Base-by-base conservation (phyloP, 2,888 invertebrate genomes). In the Bellardia bayeri region DNA sequence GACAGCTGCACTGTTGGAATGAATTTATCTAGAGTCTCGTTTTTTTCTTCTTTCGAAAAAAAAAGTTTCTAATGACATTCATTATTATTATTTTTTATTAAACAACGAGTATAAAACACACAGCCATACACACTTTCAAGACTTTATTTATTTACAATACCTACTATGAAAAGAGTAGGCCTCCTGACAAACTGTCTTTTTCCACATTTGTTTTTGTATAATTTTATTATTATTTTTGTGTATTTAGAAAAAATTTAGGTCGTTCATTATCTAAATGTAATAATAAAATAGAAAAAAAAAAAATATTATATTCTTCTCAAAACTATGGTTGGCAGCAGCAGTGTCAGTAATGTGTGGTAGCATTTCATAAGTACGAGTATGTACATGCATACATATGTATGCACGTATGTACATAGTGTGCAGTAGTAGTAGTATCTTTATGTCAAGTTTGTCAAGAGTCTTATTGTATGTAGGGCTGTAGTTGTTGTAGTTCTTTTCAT, bases 31-130 rank as follows among this genome's bases (percentile, higher is more conserved):
- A 54, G 56, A 64, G 64, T 68, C 51, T 68, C 23, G 23, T 23
- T 40, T n/a, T 16, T 54, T 74, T 45, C 54, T 61, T 49, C n/a
- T 64, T 51, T 42, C 4, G 4, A 63, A 37, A 78, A 87, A 69
- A 58, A 80, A 87, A 76, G 81, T 87, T 87, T 87, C 85, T 87
- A 85, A 85, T 87, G 87, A 87, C 87, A 87, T 85, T 87, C 87
- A 87, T 87, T 82, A 85, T 87, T 33, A 76, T 84, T 64, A 64
- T 64, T 40, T 40, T 76, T 83, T 76, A 78, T 83, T 72, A 71
- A 69, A 69, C 54, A 71, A 76, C 69, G 75, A 82, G 69, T 64
- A 68, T 61, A 56, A 9, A 58, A 13, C 13, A 58, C 3, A 56
- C 68, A 68, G 42, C 49, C 37, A 54, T 23, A 23, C 66, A 78